Evolutionary conservation across 2,888 invertebrate species (phyloP), one percentile per base, ranked within the genome.

Genomic region (Drosophila histrio): DNA sequence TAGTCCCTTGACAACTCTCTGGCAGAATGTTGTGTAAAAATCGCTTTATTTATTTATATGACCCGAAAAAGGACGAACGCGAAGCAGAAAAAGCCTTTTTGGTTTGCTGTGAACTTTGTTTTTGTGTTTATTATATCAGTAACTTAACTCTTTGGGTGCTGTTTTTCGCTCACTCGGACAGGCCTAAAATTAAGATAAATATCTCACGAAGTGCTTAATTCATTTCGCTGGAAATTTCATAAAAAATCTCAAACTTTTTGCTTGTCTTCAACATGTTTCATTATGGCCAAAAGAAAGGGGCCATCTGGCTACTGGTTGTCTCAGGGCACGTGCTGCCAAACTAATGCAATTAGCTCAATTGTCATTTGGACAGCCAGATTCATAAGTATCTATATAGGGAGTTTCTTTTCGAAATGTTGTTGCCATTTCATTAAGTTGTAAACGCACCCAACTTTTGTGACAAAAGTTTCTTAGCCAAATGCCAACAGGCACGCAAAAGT

Each of bases 311-410:
- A n/a, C 13, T 28, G n/a, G 57, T 52, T 46, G 54, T 63, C 41
- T 41, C 39, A 19, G 46, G 57, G 68, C 79, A 78, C 87, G 84
- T 69, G 44, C 52, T 59, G 53, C 54, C 60, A 70, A 80, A 82
- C 70, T 68, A 73, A 77, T 75, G 80, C 87, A 84, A 84, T 88
- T 88, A 88, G 80, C 77, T 70, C 87, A 88, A 84, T 84, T 86
- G 87, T 86, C 87, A 77, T 86, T 77, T 77, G 60, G 56, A 50
- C 76, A 82, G 62, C 61, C 57, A 15, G 30, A 32, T 59, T 15
- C 8, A 32, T 57, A 30, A 28, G 38, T 41, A 49, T 26, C 22
- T 26, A 41, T 34, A 39, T 19, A 15, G 56, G 17, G 39, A 28
- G 34, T 49, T 52, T 52, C 54, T 22, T 44, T 46, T 52, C 49